These are phyloP conservation scores for Terebella lapidaria DNA, from an alignment of 2,888 invertebrate species.

Conservation along the genomic window DNA sequence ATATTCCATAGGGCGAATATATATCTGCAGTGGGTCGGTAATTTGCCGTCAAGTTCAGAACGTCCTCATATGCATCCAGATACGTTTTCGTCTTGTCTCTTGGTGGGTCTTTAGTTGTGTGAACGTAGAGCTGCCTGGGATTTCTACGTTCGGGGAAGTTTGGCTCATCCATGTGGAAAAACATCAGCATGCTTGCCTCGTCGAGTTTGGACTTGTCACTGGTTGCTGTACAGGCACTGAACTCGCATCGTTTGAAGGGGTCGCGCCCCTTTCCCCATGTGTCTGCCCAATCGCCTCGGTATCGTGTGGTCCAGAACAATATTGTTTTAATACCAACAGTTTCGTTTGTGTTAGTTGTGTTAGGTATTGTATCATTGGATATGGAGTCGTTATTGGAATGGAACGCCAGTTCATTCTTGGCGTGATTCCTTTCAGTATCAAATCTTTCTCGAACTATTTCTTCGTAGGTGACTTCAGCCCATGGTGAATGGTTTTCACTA, in stretches of 20 bases:
- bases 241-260: constrained; percentile 17
- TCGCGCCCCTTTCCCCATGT: too few species aligned
- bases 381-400: too few species aligned
- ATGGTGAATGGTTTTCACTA: too few species aligned
- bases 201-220: constrained; percentile 8
- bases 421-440: too few species aligned
- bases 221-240: constrained; percentile 14
- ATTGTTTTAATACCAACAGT: too few species aligned
- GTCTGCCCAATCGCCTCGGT: too few species aligned
- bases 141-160: background rate
- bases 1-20: constrained; percentile 22
- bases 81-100: background rate
- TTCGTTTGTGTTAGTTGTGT: too few species aligned
- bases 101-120: background rate
- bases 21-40: constrained; percentile 29
- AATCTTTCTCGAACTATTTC: too few species aligned
- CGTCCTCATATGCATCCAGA: background rate
- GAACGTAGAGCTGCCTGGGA: background rate
- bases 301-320: too few species aligned
- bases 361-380: too few species aligned
- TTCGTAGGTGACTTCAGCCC: too few species aligned
- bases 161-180: constrained; percentile 17
- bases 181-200: constrained; percentile 17
- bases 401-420: too few species aligned
- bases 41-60: constrained; percentile 31